Evolutionary conservation across 2,797 vertebrate genomes (phyloP).

Genomic region (Esox masquinongy): DNA sequence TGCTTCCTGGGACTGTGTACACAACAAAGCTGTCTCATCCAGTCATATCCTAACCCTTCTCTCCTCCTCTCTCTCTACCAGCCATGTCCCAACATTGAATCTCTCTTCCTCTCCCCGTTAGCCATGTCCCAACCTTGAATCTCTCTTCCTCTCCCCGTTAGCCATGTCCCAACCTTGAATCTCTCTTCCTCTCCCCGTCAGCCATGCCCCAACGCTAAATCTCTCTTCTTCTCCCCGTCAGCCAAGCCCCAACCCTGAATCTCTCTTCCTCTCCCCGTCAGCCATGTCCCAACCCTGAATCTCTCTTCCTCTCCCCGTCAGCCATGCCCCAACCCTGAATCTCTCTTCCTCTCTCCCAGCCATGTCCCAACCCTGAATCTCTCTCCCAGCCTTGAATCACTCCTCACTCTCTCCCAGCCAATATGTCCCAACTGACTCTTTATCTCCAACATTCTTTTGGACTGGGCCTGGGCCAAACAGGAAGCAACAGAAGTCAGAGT

Average conservation of each 20-base stretch:
- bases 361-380: not conserved
- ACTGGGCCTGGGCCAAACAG: slow-evolving; percentile 22
- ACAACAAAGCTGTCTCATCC: too few species aligned
- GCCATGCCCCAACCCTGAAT: not conserved
- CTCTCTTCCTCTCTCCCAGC: not conserved
- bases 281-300: not conserved
- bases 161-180: not conserved
- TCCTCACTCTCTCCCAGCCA: slow-evolving; percentile 1
- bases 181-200: not conserved
- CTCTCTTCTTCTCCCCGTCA: not conserved
- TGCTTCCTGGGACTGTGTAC: too few species aligned
- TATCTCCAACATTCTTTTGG: slow-evolving; percentile 14
- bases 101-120: not conserved
- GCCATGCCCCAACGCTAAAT: not conserved
- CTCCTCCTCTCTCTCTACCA: not conserved
- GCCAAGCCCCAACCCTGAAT: not conserved
- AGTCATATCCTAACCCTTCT: not conserved
- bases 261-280: not conserved
- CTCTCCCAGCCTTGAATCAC: not conserved
- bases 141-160: not conserved
- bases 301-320: not conserved
- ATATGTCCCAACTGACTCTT: not conserved
- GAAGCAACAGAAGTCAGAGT: slow-evolving; percentile 29
- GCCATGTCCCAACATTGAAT: not conserved
- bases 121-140: not conserved